Conservation (phyloP, 2,113 vertebrate species). For the Micromys minutus region DNA sequence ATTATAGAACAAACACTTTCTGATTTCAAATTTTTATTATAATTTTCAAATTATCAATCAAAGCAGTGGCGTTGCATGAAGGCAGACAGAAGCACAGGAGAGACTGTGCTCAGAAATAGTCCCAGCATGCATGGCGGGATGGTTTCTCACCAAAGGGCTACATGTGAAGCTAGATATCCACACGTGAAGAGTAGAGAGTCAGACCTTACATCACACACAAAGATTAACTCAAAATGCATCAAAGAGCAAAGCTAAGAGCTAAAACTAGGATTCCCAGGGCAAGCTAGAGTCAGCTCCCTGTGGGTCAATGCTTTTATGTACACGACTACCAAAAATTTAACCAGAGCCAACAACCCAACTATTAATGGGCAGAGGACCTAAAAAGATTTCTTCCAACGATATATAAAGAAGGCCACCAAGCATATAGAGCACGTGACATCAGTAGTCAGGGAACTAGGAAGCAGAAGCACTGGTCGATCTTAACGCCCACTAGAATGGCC, state of each 20-base stretch:
- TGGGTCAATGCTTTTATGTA: neutral
- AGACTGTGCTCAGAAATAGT: neutral
- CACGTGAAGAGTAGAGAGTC: neutral
- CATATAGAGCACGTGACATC: neutral
- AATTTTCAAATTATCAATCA: slow-evolving; percentile 4
- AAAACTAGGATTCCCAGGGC: neutral
- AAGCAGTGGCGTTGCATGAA: neutral
- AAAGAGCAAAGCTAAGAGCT: slow-evolving; percentile 1
- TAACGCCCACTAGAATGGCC: neutral
- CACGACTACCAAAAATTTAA: slow-evolving; percentile 17
- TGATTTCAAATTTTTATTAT: neutral
- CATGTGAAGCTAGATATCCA: neutral
- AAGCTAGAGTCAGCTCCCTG: neutral
- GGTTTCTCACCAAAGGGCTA: neutral
- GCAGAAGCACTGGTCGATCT: neutral
- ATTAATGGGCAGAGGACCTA: neutral
- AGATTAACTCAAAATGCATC: neutral
- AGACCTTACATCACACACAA: neutral
- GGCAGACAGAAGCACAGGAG: neutral
- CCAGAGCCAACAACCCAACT: neutral
- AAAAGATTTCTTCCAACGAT: neutral
- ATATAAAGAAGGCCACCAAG: neutral
- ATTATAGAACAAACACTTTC: neutral
- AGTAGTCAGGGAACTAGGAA: neutral
- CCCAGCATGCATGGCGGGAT: neutral